These are phyloP conservation scores for Myotis planiceps DNA, from an alignment of 2,797 vertebrate genomes.

Conservation along the genomic window DNA sequence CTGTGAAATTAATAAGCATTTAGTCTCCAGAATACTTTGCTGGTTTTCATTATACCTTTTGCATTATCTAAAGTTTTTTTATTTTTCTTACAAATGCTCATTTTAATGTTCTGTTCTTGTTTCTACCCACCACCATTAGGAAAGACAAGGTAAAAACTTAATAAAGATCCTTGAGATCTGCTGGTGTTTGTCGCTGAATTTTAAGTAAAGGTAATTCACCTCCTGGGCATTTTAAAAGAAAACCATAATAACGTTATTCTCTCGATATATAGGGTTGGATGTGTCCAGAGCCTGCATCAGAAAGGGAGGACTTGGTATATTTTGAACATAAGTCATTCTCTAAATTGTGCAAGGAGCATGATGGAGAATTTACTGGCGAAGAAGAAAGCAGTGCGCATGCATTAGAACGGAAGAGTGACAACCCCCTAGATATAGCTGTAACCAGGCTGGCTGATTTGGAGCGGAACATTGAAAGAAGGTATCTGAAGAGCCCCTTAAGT, in stretches of 20 bases:
- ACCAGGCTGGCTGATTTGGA: slow-evolving; percentile 99
- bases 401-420: slow-evolving; percentile 96
- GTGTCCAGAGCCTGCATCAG: slow-evolving; percentile 95
- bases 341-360: slow-evolving; percentile 88
- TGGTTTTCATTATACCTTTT: slow-evolving; percentile 20
- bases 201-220: slow-evolving; percentile 79
- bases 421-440: slow-evolving; percentile 99
- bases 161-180: slow-evolving; percentile 77
- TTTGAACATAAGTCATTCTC: slow-evolving; percentile 95
- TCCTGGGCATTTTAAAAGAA: slow-evolving; percentile 43
- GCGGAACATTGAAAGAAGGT: slow-evolving; percentile 99
- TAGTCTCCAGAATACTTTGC: not conserved
- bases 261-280: slow-evolving; percentile 95
- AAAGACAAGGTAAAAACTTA: slow-evolving; percentile 79
- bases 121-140: slow-evolving; percentile 80
- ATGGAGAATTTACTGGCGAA: slow-evolving; percentile 89
- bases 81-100: slow-evolving; percentile 54
- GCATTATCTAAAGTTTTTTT: slow-evolving; percentile 66
- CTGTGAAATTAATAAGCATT: not conserved
- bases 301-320: slow-evolving; percentile 99
- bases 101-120: slow-evolving; percentile 72
- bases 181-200: slow-evolving; percentile 74
- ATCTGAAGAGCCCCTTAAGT: slow-evolving; percentile 99
- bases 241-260: slow-evolving; percentile 84
- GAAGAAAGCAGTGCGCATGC: slow-evolving; percentile 90